Evolutionary conservation across 1,140 invertebrate genomes (phyloP).

Genomic region (Teleopsis dalmanni): DNA sequence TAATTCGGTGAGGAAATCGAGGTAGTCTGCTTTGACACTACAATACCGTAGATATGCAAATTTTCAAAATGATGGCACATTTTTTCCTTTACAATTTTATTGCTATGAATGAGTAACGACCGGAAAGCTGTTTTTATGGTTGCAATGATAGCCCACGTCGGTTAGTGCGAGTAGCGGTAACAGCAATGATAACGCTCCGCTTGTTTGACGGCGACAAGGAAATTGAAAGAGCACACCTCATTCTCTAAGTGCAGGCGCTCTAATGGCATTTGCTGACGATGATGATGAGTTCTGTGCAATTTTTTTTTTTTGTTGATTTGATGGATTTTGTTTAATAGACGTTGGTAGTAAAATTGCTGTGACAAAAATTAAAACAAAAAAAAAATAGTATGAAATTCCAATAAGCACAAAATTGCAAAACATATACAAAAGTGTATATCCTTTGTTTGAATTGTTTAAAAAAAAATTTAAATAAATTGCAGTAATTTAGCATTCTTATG

Average conservation of each 20-base stretch:
- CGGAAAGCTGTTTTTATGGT: conserved; percentile 9
- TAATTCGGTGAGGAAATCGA: no score
- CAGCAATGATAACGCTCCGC: neutral
- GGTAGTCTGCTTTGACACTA: no score
- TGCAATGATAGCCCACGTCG: conserved; percentile 1
- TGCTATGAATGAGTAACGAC: conserved; percentile 8
- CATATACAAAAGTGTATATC: neutral
- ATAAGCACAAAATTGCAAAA: neutral
- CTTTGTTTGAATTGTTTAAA: neutral
- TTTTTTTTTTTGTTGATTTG: conserved; percentile 3
- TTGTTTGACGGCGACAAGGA: neutral
- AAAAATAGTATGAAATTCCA: neutral
- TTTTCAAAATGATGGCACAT: conserved; percentile 3
- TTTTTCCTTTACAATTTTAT: conserved; percentile 2
- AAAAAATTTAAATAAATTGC: neutral
- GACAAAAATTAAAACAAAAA: neutral
- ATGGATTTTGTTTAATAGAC: conserved; percentile 9
- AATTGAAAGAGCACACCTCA: neutral
- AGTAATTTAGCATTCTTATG: conserved; percentile 3
- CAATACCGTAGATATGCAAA: no score
- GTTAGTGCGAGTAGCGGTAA: conserved; percentile 2
- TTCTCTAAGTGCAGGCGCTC: neutral
- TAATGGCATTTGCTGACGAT: neutral
- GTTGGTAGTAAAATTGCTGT: neutral
- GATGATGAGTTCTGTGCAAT: no score